Percentiles rank a stretch among this genome's conserved stretches.
Evolutionary conservation across 1,140 invertebrate genomes (phyloP).

Genomic region (Hydropsyche tenuis): DNA sequence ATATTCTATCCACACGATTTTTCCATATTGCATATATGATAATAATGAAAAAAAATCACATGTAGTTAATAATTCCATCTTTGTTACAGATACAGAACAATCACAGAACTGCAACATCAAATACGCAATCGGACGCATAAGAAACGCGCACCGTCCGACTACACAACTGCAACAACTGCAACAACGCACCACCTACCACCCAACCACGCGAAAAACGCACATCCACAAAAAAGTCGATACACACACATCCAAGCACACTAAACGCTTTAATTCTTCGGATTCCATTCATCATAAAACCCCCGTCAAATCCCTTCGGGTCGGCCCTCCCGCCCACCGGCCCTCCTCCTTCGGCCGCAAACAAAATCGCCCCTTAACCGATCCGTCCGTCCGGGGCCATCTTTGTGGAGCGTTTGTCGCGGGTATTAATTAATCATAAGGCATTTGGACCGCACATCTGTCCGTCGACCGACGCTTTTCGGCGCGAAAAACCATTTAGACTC

Average conservation of each 20-base stretch:
- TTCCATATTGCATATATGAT: too few relatives aligned
- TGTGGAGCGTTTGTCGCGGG: conserved; percentile 39
- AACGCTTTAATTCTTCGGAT: conserved; percentile 38
- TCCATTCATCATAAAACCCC: conserved; percentile 40
- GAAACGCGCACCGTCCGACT: too few relatives aligned
- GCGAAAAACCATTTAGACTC: conserved; percentile 6
- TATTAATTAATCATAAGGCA: conserved; percentile 42
- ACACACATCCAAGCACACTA: conserved; percentile 2
- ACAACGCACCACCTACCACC: too few relatives aligned
- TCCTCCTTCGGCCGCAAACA: conserved; percentile 25
- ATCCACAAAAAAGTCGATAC: conserved; percentile 35
- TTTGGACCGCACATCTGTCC: conserved; percentile 41
- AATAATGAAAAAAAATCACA: too few relatives aligned
- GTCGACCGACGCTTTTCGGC: conserved; percentile 24
- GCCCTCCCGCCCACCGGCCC: background rate
- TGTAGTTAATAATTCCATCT: too few relatives aligned
- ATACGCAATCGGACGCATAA: too few relatives aligned
- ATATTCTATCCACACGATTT: too few relatives aligned
- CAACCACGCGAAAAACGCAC: too few relatives aligned
- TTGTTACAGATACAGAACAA: too few relatives aligned
- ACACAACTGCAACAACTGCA: too few relatives aligned
- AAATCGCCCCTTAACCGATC: conserved; percentile 39
- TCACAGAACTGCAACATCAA: too few relatives aligned
- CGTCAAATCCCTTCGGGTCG: conserved; percentile 37
- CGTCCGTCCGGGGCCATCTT: conserved; percentile 33